phyloP scores from a whole-genome alignment of 2,888 invertebrate genomes.

The Calephelis perditalis region DNA sequence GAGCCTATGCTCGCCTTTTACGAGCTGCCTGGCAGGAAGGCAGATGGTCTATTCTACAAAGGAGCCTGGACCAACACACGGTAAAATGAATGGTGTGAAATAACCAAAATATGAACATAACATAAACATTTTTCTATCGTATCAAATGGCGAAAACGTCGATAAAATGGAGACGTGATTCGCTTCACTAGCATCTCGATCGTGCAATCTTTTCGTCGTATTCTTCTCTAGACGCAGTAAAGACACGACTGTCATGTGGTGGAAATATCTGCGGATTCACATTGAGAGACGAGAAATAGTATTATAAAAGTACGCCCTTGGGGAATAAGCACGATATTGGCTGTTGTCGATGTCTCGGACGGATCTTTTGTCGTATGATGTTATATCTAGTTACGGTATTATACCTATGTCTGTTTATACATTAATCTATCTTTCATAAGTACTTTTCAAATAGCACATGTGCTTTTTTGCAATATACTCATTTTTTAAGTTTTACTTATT shows the following conservation, averaged over 20 bases:
- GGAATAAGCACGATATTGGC: constrained; percentile 41
- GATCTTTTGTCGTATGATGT: constrained; percentile 11
- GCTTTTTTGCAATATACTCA: too few relatives aligned
- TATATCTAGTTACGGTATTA: too few relatives aligned
- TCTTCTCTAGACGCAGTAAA: constrained; percentile 48
- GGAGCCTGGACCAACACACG: too few relatives aligned
- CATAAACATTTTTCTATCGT: neutral
- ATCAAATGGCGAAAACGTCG: constrained; percentile 29
- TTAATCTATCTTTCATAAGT: too few relatives aligned
- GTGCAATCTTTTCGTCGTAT: constrained; percentile 62
- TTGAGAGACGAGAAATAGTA: constrained; percentile 56
- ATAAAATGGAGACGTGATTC: constrained; percentile 72
- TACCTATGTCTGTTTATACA: too few relatives aligned
- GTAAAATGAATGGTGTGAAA: neutral
- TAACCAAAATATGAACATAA: neutral
- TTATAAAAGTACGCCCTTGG: constrained; percentile 53
- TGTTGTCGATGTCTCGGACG: constrained; percentile 34
- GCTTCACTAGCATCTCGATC: constrained; percentile 39
- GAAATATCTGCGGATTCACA: constrained; percentile 59
- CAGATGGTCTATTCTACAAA: too few relatives aligned
- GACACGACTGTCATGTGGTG: constrained; percentile 59
- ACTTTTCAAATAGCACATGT: too few relatives aligned
- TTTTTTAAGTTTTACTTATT: too few relatives aligned
- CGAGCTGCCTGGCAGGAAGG: too few relatives aligned
- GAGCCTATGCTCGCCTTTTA: too few relatives aligned